These are phyloP conservation scores for Parazoanthus darwini DNA, from an alignment of 92 coral and sea anemone species.

Conservation along the genomic window DNA sequence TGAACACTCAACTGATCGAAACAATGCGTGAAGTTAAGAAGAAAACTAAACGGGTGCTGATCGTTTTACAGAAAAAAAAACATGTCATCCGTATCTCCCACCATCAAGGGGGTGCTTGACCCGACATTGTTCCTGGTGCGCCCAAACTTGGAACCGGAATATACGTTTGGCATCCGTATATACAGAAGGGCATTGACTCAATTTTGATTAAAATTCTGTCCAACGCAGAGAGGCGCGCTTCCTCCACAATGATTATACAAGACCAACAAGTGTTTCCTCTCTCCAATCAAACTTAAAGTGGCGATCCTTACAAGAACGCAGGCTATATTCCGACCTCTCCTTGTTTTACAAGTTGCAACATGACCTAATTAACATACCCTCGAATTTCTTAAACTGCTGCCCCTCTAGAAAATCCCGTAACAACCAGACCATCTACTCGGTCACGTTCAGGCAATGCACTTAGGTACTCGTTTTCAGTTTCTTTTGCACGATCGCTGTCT, in stretches of 20 bases:
- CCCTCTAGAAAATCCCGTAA: too few species aligned
- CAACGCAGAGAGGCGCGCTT: constrained; percentile 1
- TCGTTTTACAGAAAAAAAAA: constrained; percentile 9
- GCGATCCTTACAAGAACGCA: background rate
- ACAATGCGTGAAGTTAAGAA: constrained; percentile 33
- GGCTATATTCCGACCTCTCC: too few species aligned
- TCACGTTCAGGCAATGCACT: too few species aligned
- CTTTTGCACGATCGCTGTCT: too few species aligned
- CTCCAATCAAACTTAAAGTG: background rate
- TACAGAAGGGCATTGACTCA: constrained; percentile 11
- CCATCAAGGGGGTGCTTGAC: constrained; percentile 24
- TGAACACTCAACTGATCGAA: constrained; percentile 1
- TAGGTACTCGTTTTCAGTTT: too few species aligned
- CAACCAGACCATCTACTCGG: too few species aligned
- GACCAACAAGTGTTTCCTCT: background rate
- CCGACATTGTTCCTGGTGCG: constrained; percentile 33
- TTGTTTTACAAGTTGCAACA: too few species aligned
- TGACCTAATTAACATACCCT: too few species aligned
- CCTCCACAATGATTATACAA: constrained; percentile 10
- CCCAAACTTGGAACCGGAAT: constrained; percentile 12
- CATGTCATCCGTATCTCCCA: background rate
- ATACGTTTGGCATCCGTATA: background rate
- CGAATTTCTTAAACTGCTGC: too few species aligned
- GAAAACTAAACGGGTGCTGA: constrained; percentile 48
- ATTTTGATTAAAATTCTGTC: background rate